A percentile compares a stretch with the other conserved stretches of the same genome.
Conservation (phyloP, 2,888 invertebrate genomes). For the Platycnemis pennipes region DNA sequence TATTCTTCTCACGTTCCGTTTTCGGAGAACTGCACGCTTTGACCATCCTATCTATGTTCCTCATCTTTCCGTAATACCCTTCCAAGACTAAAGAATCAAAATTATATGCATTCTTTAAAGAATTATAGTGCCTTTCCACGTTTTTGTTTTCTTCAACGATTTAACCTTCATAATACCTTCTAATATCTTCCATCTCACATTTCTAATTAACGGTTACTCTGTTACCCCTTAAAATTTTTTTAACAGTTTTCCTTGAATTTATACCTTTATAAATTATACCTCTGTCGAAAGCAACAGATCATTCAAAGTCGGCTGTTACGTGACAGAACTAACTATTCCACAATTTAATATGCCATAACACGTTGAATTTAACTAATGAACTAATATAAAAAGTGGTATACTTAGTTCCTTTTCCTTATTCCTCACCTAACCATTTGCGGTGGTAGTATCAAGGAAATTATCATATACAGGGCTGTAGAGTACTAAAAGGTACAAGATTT, state of each 20-base stretch:
- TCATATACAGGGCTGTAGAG: no score
- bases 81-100: neutral
- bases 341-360: no score
- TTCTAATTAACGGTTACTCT: conserved; percentile 2
- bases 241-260: neutral
- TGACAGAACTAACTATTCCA: no score
- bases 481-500: no score
- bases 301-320: no score
- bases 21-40: neutral
- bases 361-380: no score
- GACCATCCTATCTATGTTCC: neutral
- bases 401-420: no score
- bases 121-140: neutral
- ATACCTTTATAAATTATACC: neutral
- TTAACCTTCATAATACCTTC: neutral
- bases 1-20: neutral
- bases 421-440: no score
- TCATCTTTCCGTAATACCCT: neutral
- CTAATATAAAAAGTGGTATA: no score
- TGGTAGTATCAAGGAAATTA: no score
- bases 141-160: neutral
- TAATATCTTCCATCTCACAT: neutral
- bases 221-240: neutral
- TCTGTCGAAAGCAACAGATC: no score
- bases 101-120: conserved; percentile 10